Base-by-base conservation (phyloP, 2,797 vertebrate species). In the Acipenser ruthenus region DNA sequence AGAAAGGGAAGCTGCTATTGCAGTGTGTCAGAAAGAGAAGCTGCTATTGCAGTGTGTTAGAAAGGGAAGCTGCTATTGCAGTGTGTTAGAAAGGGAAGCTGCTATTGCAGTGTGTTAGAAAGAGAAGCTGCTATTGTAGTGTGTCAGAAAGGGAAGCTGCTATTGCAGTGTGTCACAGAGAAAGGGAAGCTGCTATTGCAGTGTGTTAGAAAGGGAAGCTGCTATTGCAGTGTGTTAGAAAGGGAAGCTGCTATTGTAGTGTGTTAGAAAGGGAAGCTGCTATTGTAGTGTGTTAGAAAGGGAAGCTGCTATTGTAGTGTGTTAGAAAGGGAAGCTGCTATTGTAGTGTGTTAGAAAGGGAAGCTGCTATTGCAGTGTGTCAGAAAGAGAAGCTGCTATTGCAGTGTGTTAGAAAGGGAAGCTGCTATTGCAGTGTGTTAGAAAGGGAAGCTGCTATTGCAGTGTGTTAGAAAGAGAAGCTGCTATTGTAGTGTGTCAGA, bases 71-170 rank as follows among this genome's bases (percentile, higher is more conserved):
- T n/a, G 12, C 71, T 75, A 37, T 37, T 37, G 23, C 23, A 37
- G 23, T 2, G 23, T 37, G 23, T 60, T 12, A 60, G 12, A 60
- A 13, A 60, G 3, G n/a, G 52, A 55, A 55, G 52, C 9, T n/a
- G 12, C 71, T 75, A 37, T 37, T 37, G 23, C 23, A 37, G 23
- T 2, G 23, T 37, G 23, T 60, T 12, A 60, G 12, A 60, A 13
- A 60, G 3, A n/a, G 52, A 55, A 55, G 52, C 9, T n/a, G 12
- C 71, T 75, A n/a, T n/a, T n/a, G n/a, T n/a, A n/a, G n/a, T n/a
- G n/a, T n/a, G n/a, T n/a, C n/a, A n/a, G n/a, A n/a, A n/a, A n/a
- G n/a, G n/a, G n/a, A n/a, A n/a, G n/a, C n/a, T n/a, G n/a, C n/a
- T n/a, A 37, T 37, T 37, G 23, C 23, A 37, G 23, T 2, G 23